A percentile compares a stretch with the other conserved stretches of the same genome.
phyloP scores from a whole-genome alignment of 2,888 invertebrate species.

The Iphiclides podalirius region DNA sequence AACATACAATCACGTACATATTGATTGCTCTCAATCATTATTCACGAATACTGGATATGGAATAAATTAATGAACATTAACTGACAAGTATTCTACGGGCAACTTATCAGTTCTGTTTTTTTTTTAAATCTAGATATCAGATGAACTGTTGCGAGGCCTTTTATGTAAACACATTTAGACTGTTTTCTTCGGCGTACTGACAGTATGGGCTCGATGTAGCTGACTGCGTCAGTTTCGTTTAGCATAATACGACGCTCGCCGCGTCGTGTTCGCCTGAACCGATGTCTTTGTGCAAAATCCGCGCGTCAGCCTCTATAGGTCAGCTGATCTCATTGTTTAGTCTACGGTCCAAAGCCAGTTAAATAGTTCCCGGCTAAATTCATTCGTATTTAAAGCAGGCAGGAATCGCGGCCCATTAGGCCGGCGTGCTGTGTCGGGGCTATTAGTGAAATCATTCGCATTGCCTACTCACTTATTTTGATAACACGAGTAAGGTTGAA shows the following conservation, averaged over 20 bases:
- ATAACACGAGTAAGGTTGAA: background rate
- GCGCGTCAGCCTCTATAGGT: constrained; percentile 33
- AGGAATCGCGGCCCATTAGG: background rate
- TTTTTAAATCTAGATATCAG: too few species aligned
- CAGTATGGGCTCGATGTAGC: too few species aligned
- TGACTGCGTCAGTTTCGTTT: constrained; percentile 12
- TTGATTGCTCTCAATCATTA: too few species aligned
- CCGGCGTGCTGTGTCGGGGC: background rate
- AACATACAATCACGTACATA: too few species aligned
- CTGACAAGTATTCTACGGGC: too few species aligned
- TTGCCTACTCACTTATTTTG: background rate
- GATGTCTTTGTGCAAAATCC: constrained; percentile 52
- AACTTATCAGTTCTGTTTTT: too few species aligned
- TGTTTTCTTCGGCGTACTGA: too few species aligned
- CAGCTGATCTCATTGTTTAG: constrained; percentile 78
- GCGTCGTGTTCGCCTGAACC: constrained; percentile 22
- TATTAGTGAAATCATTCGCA: background rate
- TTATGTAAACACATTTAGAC: too few species aligned
- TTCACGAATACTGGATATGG: too few species aligned
- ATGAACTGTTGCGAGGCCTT: too few species aligned
- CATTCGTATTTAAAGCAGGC: background rate
- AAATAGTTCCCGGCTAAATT: constrained; percentile 38
- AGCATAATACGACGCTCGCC: too few species aligned
- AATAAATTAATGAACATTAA: too few species aligned
- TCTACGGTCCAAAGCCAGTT: constrained; percentile 54